phyloP scores from a whole-genome alignment of 2,888 invertebrate genomes.

The Pegoplata infirma region DNA sequence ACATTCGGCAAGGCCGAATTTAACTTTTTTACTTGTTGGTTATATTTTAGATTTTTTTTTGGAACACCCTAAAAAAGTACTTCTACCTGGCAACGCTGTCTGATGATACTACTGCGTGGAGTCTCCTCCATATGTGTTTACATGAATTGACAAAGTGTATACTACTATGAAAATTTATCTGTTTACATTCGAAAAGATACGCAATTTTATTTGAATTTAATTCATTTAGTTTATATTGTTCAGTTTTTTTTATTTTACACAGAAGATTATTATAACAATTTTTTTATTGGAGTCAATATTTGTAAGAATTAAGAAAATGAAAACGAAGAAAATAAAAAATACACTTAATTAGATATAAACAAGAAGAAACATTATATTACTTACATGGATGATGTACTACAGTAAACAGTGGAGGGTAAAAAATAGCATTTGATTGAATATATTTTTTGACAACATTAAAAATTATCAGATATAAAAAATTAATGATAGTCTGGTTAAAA shows the following conservation, averaged over 20 bases:
- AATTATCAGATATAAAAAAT: too few species aligned
- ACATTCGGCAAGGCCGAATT: too few species aligned
- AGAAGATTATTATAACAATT: conserved; percentile 21
- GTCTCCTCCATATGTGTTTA: neutral
- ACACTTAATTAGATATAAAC: conserved; percentile 29
- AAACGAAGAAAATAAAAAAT: neutral
- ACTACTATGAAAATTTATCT: conserved; percentile 29
- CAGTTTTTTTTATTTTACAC: conserved; percentile 1
- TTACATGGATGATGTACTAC: neutral
- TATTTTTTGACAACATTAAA: too few species aligned
- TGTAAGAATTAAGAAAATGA: neutral
- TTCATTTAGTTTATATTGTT: conserved; percentile 26
- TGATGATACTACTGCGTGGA: neutral
- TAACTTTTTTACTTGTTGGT: too few species aligned
- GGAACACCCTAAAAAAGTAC: too few species aligned
- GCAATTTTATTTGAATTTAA: conserved; percentile 52
- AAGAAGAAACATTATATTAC: neutral
- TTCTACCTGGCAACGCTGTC: too few species aligned
- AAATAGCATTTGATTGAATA: conserved; percentile 4
- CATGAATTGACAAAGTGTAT: neutral
- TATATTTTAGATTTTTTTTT: too few species aligned
- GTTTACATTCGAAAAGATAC: conserved; percentile 34
- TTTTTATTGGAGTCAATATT: conserved; percentile 42
- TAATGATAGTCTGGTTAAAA: too few species aligned
- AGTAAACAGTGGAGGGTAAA: neutral